Evolutionary conservation across 2,797 vertebrate species (phyloP).

Genomic region (Hipposideros larvatus): DNA sequence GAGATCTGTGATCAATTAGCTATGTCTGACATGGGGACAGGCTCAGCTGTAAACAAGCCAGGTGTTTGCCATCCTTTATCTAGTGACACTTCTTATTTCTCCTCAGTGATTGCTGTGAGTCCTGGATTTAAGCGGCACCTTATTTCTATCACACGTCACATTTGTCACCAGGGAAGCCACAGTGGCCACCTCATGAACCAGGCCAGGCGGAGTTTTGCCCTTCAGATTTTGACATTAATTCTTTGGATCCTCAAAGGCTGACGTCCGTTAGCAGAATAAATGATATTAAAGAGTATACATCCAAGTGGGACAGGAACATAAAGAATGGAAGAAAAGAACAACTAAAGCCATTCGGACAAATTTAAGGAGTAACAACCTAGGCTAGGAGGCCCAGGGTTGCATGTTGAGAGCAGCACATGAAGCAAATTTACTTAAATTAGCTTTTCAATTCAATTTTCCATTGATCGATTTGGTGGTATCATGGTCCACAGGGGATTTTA

Average conservation of each 20-base stretch:
- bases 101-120: slow-evolving; percentile 67
- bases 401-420: not conserved
- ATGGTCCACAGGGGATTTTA: not conserved
- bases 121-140: slow-evolving; percentile 18
- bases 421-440: not conserved
- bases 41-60: slow-evolving; percentile 44
- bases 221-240: slow-evolving; percentile 78
- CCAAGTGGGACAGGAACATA: slow-evolving; percentile 50
- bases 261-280: slow-evolving; percentile 70
- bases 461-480: not conserved
- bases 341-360: slow-evolving; percentile 29
- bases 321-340: slow-evolving; percentile 25
- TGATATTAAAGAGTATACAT: slow-evolving; percentile 65
- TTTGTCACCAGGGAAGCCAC: slow-evolving; percentile 71
- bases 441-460: slow-evolving; percentile 7
- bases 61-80: slow-evolving; percentile 53
- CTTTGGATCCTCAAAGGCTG: slow-evolving; percentile 53
- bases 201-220: slow-evolving; percentile 63
- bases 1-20: slow-evolving; percentile 72
- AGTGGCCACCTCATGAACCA: slow-evolving; percentile 64
- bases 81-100: slow-evolving; percentile 70
- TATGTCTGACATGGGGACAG: slow-evolving; percentile 53
- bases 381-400: not conserved
- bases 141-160: slow-evolving; percentile 73
- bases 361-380: not conserved